Conservation (phyloP, 1,140 invertebrate species). For the Potamilus streckersoni region DNA sequence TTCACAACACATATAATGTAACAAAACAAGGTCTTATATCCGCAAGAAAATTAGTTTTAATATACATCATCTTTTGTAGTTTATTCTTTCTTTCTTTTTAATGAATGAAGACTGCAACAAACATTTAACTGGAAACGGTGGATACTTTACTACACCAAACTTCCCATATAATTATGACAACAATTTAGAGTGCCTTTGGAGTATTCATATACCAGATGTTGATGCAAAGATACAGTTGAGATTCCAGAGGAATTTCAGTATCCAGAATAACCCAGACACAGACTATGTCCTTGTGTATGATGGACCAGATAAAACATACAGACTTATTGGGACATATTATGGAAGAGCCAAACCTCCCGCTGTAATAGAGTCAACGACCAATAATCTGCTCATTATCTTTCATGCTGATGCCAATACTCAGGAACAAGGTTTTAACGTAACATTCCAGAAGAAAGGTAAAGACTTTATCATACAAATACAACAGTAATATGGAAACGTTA, state of each 20-base stretch:
- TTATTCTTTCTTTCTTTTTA: neutral
- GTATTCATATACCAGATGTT: conserved; percentile 14
- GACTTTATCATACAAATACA: neutral
- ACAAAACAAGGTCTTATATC: no score
- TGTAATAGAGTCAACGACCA: conserved; percentile 36
- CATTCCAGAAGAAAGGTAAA: conserved; percentile 53
- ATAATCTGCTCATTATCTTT: conserved; percentile 42
- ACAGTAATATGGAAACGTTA: no score
- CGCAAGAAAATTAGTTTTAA: no score
- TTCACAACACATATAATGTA: no score
- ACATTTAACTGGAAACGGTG: conserved; percentile 10
- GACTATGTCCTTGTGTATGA: conserved; percentile 48
- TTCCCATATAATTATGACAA: conserved; percentile 10
- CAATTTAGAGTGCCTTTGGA: conserved; percentile 19
- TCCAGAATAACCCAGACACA: conserved; percentile 32
- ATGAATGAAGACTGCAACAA: conserved; percentile 11
- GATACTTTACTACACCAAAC: conserved; percentile 24
- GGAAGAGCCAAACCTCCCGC: conserved; percentile 24
- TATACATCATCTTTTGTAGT: no score
- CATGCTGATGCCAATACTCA: conserved; percentile 25
- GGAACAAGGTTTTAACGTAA: conserved; percentile 45
- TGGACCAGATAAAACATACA: conserved; percentile 31
- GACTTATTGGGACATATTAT: conserved; percentile 38
- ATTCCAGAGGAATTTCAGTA: conserved; percentile 29
- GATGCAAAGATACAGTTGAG: conserved; percentile 39